A percentile compares a stretch with the other conserved stretches of the same genome.
Conservation (phyloP, 2,888 invertebrate species). For the Hydrotaea diabolus region DNA sequence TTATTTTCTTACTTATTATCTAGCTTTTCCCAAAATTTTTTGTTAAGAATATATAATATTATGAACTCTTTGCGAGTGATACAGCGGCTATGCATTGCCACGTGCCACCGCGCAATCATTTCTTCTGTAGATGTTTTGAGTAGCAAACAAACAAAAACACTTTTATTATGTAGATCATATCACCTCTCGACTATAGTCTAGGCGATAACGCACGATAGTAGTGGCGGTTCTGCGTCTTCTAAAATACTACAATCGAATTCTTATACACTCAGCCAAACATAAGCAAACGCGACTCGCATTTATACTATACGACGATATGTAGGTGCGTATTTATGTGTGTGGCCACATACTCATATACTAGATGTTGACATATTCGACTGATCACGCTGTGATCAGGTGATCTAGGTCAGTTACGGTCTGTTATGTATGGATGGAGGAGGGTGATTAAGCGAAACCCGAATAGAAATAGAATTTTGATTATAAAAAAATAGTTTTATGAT, state of each 20-base stretch:
- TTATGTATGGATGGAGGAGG: background rate
- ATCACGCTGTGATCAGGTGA: constrained; percentile 76
- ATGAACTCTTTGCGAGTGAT: too few species aligned
- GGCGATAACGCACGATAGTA: background rate
- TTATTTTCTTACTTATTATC: too few species aligned
- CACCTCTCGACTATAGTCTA: background rate
- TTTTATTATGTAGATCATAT: background rate
- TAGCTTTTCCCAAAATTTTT: too few species aligned
- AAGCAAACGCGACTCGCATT: background rate
- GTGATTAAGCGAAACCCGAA: background rate
- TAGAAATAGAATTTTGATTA: background rate
- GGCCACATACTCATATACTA: background rate
- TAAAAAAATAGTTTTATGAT: background rate
- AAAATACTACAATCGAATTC: background rate
- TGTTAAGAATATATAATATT: too few species aligned
- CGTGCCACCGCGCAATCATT: background rate
- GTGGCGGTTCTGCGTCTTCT: background rate
- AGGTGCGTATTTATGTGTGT: background rate
- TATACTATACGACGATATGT: background rate
- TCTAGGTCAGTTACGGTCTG: constrained; percentile 76
- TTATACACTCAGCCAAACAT: background rate
- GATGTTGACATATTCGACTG: constrained; percentile 48
- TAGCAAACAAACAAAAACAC: background rate
- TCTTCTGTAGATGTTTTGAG: background rate
- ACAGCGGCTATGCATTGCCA: too few species aligned